Conservation (phyloP, 2,888 invertebrate species). For the Eledone cirrhosa region DNA sequence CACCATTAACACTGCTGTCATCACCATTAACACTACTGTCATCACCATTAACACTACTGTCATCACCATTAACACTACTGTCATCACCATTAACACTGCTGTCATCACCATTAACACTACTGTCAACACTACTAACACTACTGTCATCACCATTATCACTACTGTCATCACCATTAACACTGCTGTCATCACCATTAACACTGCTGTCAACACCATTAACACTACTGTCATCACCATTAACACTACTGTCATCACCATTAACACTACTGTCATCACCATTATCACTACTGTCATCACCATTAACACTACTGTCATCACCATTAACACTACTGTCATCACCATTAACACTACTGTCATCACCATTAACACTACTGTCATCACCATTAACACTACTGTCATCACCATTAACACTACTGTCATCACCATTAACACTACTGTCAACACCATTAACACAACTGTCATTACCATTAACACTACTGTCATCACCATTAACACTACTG, state of each 20-base stretch:
- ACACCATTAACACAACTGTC: too few species aligned
- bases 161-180: too few species aligned
- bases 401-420: not conserved
- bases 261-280: conserved; percentile 37
- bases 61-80: not conserved
- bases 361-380: not conserved
- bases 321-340: not conserved
- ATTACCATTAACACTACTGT: too few species aligned
- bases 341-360: not conserved
- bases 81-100: too few species aligned
- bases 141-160: conserved; percentile 32
- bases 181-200: too few species aligned
- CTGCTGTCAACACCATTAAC: too few species aligned
- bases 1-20: too few species aligned
- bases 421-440: not conserved
- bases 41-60: not conserved
- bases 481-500: not conserved
- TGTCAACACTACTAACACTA: too few species aligned
- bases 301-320: not conserved
- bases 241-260: conserved; percentile 36
- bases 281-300: not conserved
- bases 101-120: too few species aligned
- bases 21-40: too few species aligned
- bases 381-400: not conserved
- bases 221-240: conserved; percentile 35